Evolutionary conservation across 1,140 invertebrate genomes (phyloP), one percentile per base, ranked within the genome.

Genomic region (Spodoptera frugiperda): DNA sequence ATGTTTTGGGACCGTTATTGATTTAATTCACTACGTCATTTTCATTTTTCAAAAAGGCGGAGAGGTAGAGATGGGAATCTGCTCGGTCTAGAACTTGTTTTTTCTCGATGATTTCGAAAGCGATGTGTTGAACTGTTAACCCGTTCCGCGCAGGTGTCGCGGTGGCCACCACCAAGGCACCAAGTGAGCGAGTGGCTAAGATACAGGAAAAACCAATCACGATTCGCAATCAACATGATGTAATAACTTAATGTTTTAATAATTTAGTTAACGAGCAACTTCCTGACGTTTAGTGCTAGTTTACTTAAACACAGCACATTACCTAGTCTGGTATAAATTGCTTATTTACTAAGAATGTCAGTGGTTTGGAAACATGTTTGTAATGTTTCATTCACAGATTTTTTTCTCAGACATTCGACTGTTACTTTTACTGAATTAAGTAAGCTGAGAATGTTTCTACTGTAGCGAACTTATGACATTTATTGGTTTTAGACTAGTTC

Each of bases 211-310:
- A 68, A 53, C 65, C 8, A 57, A 72, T 72, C 33, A 72, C 25
- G 17, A 19, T 33, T 53, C n/a, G 65, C 48, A 68, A 33, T 53
- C 25, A 33, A 33, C 25, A 33, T 33, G 65, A 33, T 53, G 65
- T 53, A 68, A 68, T 46, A 30, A 68, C 65, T 53, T 53, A 51
- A 68, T 53, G 53, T 12, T 48, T 12, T 49, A 49, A 48, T 21
- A 53, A 67, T 67, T 67, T 68, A 3, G 59, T 46, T 78, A 72
- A 81, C 63, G 75, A 76, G 71, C 59, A 19, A 63, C 33, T 77
- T 76, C 74, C 73, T 81, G 74, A 71, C 68, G 57, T 63, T 73
- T 80, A 67, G 46, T 25, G 25, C 14, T 51, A 49, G 63, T 67
- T 67, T 67, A 48, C 44, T 67, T 25, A 44, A 67, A 65, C 25